Base-by-base conservation (phyloP, 2,113 vertebrate genomes). In the Gnathonemus longibarbis region DNA sequence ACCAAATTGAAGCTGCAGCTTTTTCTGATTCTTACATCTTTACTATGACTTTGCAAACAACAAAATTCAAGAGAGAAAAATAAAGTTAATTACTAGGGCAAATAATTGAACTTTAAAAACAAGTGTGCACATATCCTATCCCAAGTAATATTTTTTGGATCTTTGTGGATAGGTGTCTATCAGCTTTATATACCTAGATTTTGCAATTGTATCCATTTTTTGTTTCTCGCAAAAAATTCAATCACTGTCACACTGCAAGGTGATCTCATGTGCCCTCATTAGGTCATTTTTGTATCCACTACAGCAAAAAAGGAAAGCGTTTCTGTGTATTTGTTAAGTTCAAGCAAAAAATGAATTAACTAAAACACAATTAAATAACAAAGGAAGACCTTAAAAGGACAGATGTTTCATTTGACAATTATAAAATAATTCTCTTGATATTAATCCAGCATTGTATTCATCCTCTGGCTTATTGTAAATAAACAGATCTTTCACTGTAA, bases 401-500 rank as follows among this genome's bases (percentile, higher is more conserved):
- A 84, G 88, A 50, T 84, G 70, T 50, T 56, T 31, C 31, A 2
- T 89, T 84, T 58, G 74, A 42, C 89, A 50, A 39, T 39, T 24
- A 84, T 53, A 86, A 24, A 85, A 77, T 87, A 52, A 74, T 45
- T 88, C 27, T 27, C 56, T 50, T 31, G 46, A 49, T 70, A 74
- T 62, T 48, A 84, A 74, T n/a, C 89, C 48, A 15, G 13, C 45
- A 70, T 48, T 56, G 10, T 74, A 45, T 90, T 45, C 45, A 56
- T 24, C 56, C 19, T 87, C 62, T 77, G 89, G 31, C 27, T 50
- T 58, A 8, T 58, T 88, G 45, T 58, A 46, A 48, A 85, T 56
- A 66, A 39, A 90, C 89, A 90, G 56, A 50, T 77, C 27, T 19
- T 27, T 74, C 84, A 53, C 58, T 24, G 58, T 74, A 42, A 42